Conservation (phyloP, 2,797 vertebrate species). For the Tragelaphus oryx region DNA sequence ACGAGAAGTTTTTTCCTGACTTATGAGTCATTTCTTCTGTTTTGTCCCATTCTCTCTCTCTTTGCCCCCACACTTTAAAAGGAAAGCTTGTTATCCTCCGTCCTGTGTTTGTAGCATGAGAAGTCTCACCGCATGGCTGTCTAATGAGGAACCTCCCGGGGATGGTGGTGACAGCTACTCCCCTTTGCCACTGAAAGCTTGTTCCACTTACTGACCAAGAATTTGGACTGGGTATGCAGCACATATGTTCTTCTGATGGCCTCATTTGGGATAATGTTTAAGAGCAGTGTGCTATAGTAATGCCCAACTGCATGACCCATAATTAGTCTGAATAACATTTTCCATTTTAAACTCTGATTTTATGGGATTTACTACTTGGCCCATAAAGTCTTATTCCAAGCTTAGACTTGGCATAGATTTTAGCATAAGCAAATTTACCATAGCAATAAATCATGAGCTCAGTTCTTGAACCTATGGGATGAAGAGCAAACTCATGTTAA, state of each 20-base stretch:
- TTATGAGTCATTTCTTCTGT: not conserved
- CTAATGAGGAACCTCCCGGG: constrained; percentile 12
- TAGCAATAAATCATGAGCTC: constrained; percentile 49
- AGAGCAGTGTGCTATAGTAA: constrained; percentile 47
- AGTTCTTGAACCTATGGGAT: not conserved
- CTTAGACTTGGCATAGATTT: constrained; percentile 58
- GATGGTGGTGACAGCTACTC: not conserved
- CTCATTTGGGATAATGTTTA: constrained; percentile 55
- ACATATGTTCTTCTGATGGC: constrained; percentile 47
- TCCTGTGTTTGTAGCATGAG: not conserved
- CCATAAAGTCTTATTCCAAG: constrained; percentile 67
- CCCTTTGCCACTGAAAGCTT: not conserved
- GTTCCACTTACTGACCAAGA: not conserved
- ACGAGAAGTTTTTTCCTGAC: not conserved
- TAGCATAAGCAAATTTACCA: constrained; percentile 54
- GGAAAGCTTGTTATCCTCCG: not conserved
- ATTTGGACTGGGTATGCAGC: not conserved
- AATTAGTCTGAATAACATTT: constrained; percentile 77
- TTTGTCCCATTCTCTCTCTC: not conserved
- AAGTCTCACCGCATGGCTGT: not conserved
- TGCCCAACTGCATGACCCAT: constrained; percentile 43
- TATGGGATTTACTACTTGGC: constrained; percentile 63
- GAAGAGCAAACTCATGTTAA: not conserved
- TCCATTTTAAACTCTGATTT: constrained; percentile 73
- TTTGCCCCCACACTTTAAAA: not conserved